Evolutionary conservation across 2,113 vertebrate genomes (phyloP).

Genomic region (Carassius gibelio): DNA sequence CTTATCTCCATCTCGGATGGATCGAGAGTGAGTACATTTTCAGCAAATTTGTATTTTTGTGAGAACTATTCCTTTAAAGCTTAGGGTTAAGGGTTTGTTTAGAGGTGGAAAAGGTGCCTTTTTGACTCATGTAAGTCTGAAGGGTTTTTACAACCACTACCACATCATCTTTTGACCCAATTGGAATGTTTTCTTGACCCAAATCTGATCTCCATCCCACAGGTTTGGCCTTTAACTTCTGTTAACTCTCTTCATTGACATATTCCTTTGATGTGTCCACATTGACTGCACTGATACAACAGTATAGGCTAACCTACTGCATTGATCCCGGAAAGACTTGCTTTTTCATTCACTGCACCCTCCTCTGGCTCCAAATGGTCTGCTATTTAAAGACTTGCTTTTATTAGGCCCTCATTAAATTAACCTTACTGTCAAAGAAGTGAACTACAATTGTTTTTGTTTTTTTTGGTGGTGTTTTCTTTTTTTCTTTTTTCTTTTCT

Average conservation of each 20-base stretch:
- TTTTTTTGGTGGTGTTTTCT: too few relatives aligned
- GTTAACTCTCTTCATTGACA: constrained; percentile 69
- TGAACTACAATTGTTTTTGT: not conserved
- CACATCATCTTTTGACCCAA: constrained; percentile 72
- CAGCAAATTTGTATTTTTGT: not conserved
- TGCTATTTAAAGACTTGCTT: constrained; percentile 63
- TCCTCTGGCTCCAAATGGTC: constrained; percentile 38
- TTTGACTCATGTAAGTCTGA: not conserved
- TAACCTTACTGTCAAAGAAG: constrained; percentile 40
- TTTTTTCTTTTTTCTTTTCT: not conserved
- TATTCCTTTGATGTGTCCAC: constrained; percentile 69
- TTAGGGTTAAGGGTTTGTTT: constrained; percentile 14
- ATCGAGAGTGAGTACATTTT: not conserved
- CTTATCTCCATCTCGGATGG: not conserved
- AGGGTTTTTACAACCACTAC: constrained; percentile 48
- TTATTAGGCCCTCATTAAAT: constrained; percentile 3
- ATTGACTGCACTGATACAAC: constrained; percentile 74
- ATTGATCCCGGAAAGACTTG: constrained; percentile 65
- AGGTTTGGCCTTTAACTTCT: constrained; percentile 69
- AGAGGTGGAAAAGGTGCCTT: not conserved
- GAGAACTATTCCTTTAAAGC: not conserved
- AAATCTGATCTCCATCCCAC: constrained; percentile 68
- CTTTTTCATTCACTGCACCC: constrained; percentile 54
- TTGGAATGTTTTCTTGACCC: constrained; percentile 70
- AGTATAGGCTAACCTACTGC: constrained; percentile 71